Evolutionary conservation across 2,888 invertebrate species (phyloP), one percentile per base, ranked within the genome.

Genomic region (Eurytoma adleriae): DNA sequence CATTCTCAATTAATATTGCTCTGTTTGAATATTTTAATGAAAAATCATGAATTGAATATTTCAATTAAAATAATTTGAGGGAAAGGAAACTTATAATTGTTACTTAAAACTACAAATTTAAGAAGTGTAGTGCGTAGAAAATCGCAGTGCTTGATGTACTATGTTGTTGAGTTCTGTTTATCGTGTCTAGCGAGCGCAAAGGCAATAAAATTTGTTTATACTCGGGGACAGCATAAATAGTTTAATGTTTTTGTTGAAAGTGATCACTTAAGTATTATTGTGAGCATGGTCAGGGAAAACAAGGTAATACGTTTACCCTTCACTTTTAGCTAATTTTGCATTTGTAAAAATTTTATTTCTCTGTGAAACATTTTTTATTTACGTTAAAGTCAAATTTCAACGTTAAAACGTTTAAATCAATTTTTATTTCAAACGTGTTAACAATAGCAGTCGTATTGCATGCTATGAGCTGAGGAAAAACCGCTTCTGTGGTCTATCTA

Each of bases 181-280:
- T 24, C 48, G 10, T 4, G 18, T 18, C 50, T n/a, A 2, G 13
- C 3, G 30, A 68, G 48, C 54, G 27, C 12, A 64, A 59, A 67
- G 20, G 13, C 68, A 52, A 73, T 68, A 68, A 73, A 73, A 68
- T 56, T 66, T 73, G 62, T 78, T 73, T 78, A 62, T 16, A 68
- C 24, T 73, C 18, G 10, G 66, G 27, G 50, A n/a, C 56, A 24
- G 14, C 52, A 54, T 54, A 68, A 73, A 73, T 73, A 73, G 62
- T 78, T 70, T 78, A 40, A 57, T 27, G n/a, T n/a, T 10, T 56
- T 14, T 14, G 14, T 18, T 48, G 57, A 66, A 13, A 27, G 24
- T n/a, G 27, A 27, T 67, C 57, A 71, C 30, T 66, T 48, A 52
- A 20, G 66, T 50, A 20, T 52, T 40, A 10, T 18, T 64, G n/a